A percentile compares a stretch with the other conserved stretches of the same genome.
Evolutionary conservation across 2,888 invertebrate genomes (phyloP).

Genomic region (Ethmia dodecea): DNA sequence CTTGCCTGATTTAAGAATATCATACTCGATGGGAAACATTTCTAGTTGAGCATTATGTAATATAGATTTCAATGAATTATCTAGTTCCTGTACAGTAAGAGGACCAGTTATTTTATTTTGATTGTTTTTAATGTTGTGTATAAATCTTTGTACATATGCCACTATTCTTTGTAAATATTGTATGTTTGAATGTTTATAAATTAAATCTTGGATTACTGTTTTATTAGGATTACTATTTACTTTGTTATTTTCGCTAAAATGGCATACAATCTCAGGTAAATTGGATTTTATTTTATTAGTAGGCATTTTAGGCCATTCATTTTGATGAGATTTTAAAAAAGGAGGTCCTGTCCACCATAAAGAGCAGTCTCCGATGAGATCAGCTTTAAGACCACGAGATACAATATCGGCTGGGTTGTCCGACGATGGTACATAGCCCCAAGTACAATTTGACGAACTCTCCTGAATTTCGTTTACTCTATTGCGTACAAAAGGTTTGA

Average conservation of each 20-base stretch:
- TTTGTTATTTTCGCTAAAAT: too few relatives aligned
- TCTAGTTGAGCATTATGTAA: conserved; percentile 7
- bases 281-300: background rate
- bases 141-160: conserved; percentile 10
- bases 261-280: too few relatives aligned
- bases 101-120: conserved; percentile 7
- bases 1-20: conserved; percentile 5
- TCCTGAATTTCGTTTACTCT: conserved; percentile 26
- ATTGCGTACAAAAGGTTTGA: conserved; percentile 22
- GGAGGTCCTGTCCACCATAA: conserved; percentile 24
- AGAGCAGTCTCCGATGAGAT: conserved; percentile 6
- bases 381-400: conserved; percentile 22
- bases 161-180: conserved; percentile 6
- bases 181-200: conserved; percentile 5
- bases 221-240: background rate
- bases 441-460: conserved; percentile 11
- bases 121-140: conserved; percentile 6
- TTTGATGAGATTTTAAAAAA: conserved; percentile 14
- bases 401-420: conserved; percentile 25
- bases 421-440: conserved; percentile 23
- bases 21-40: conserved; percentile 10
- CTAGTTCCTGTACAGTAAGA: conserved; percentile 5
- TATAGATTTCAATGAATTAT: conserved; percentile 4
- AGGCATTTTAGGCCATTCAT: conserved; percentile 3
- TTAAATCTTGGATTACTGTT: background rate